These are phyloP conservation scores for Toxotes chatareus DNA, from an alignment of 2,113 vertebrate genomes.

Conservation along the genomic window DNA sequence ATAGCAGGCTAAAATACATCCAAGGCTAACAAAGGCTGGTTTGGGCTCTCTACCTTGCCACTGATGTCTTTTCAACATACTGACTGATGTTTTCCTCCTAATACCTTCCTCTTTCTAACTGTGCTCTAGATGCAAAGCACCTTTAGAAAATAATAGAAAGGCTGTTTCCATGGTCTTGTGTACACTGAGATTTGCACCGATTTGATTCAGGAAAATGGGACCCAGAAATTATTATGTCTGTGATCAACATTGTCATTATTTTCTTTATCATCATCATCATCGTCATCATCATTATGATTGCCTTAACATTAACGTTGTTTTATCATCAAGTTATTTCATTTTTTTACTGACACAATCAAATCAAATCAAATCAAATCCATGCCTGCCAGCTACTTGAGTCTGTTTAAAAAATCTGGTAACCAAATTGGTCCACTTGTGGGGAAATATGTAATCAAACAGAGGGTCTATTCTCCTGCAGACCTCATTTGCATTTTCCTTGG, in stretches of 20 bases:
- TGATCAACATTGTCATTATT: neutral
- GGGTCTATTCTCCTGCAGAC: slow-evolving; percentile 54
- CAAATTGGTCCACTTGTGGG: slow-evolving; percentile 56
- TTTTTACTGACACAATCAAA: neutral
- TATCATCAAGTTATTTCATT: neutral
- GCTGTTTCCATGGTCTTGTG: neutral
- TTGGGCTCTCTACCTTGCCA: too few species aligned
- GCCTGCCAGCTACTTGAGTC: slow-evolving; percentile 38
- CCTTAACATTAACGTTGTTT: neutral
- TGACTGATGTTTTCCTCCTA: too few species aligned
- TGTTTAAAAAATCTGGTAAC: slow-evolving; percentile 49
- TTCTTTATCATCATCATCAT: neutral
- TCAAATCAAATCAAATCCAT: slow-evolving; percentile 7
- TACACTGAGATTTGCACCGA: neutral
- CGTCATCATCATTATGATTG: neutral
- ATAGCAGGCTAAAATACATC: too few species aligned
- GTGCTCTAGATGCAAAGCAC: neutral
- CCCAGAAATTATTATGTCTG: neutral
- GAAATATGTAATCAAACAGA: slow-evolving; percentile 67
- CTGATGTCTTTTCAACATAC: too few species aligned
- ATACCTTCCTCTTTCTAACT: neutral
- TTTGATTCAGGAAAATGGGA: neutral
- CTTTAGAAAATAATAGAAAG: neutral
- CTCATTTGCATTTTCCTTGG: slow-evolving; percentile 76
- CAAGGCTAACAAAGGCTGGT: too few species aligned